Evolutionary conservation across 2,888 invertebrate genomes (phyloP), one percentile per base, ranked within the genome.

Genomic region (Agrypnus murinus): DNA sequence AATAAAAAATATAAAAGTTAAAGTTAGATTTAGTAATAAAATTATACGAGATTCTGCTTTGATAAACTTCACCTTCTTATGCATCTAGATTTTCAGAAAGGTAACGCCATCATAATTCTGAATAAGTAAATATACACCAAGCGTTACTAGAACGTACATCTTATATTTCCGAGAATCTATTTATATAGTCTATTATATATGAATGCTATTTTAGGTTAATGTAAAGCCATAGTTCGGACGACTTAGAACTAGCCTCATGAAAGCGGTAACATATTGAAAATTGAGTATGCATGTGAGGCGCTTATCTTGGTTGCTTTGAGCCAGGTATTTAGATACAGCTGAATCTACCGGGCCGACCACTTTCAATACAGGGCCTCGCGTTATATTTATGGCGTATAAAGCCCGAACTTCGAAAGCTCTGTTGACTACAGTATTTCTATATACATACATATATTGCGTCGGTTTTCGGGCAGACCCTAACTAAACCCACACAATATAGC

Each of bases 381-480:
- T 77, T 76, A 78, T 80, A 80, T 80, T 80, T 80, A 80, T 80
- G 66, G 79, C 76, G 70, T 75, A 79, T 80, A 80, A 80, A 78
- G 77, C 75, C 73, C 75, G 73, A 73, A 76, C 78, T 77, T 73
- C 77, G 77, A 78, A 78, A 79, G 78, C 77, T 76, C 72, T 72
- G 76, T 75, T 77, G 75, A 75, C 74, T 77, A 77, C 76, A 77
- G 75, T 76, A 75, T 62, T 43, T 59, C 32, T 14, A 19, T 59
- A 43, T n/a, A n/a, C n/a, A n/a, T n/a, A n/a, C n/a, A n/a, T n/a
- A n/a, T 40, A 59, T 45, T 43, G 59, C 36, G 17, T 9, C 36
- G 36, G 55, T 55, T 55, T 14, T 55, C 55, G 55, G n/a, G 14
- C 55, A 55, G 32, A 55, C 36, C 38, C 34, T 36, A 7, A 4